A percentile compares a stretch with the other conserved stretches of the same genome.
phyloP scores from a whole-genome alignment of 2,797 vertebrate species.

The Pipistrellus pipistrellus region DNA sequence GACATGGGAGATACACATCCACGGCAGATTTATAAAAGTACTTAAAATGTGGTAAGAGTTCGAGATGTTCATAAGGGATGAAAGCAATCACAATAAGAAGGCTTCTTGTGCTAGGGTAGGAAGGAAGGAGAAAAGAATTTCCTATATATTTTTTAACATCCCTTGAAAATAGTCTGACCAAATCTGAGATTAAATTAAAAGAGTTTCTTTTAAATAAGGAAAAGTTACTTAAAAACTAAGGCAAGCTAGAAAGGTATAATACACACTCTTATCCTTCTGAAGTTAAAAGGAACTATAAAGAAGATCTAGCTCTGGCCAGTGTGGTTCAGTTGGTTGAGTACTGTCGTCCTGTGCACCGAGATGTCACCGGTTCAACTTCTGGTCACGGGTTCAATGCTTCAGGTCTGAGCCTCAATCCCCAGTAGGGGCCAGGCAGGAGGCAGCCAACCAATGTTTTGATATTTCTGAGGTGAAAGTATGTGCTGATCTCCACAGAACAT shows the following conservation, averaged over 20 bases:
- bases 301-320: not conserved
- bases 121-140: not conserved
- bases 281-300: not conserved
- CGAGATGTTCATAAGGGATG: not conserved
- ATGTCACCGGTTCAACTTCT: no score
- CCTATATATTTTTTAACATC: constrained; percentile 1
- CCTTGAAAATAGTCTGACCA: not conserved
- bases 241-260: not conserved
- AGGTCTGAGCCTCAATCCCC: no score
- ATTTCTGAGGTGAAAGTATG: not conserved
- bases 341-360: no score
- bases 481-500: not conserved
- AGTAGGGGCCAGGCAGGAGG: no score
- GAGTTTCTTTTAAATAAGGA: not conserved
- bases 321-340: no score
- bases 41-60: not conserved
- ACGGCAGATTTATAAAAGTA: not conserved
- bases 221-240: constrained; percentile 14
- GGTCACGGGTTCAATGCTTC: no score
- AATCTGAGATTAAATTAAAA: constrained; percentile 1
- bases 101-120: not conserved
- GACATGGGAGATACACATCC: not conserved
- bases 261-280: not conserved
- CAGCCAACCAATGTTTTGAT: not conserved
- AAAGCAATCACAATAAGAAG: not conserved